Evolutionary conservation across 2,113 vertebrate species (phyloP).

Genomic region (Tychaedon coryphoeus): DNA sequence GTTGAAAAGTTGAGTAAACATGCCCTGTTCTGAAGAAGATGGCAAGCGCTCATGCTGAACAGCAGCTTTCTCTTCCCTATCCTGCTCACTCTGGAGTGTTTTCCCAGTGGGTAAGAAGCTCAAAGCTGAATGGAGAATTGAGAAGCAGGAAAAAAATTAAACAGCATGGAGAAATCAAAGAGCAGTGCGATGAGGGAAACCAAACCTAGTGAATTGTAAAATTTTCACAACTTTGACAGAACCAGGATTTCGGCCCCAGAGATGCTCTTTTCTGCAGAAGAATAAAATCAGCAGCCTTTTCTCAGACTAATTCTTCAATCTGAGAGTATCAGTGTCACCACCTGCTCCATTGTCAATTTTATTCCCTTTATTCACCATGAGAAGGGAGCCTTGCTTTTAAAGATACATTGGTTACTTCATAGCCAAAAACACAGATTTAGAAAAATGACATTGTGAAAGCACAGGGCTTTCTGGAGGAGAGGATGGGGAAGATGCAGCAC

Average conservation of each 20-base stretch:
- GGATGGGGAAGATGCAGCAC: background rate
- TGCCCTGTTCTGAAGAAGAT: background rate
- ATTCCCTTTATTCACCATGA: background rate
- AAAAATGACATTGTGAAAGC: background rate
- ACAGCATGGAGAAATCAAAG: background rate
- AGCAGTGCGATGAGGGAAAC: background rate
- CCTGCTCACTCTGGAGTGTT: background rate
- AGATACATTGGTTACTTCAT: background rate
- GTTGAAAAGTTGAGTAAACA: constrained; percentile 20
- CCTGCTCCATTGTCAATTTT: background rate
- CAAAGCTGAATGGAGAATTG: background rate
- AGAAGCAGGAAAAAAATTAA: background rate
- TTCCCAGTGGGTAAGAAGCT: background rate
- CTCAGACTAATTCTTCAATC: background rate
- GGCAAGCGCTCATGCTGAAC: background rate
- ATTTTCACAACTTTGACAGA: background rate
- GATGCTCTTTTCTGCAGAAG: background rate
- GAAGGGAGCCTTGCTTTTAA: background rate
- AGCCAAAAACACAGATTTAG: background rate
- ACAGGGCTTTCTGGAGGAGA: background rate
- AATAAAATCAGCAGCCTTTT: background rate
- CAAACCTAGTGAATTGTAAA: background rate
- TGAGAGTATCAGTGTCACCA: background rate
- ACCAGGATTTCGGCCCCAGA: background rate
- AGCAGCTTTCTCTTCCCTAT: background rate